A percentile compares a stretch with the other conserved stretches of the same genome.
These are phyloP conservation scores for Epinephelus coioides DNA, from an alignment of 2,797 vertebrate species.

Conservation along the genomic window DNA sequence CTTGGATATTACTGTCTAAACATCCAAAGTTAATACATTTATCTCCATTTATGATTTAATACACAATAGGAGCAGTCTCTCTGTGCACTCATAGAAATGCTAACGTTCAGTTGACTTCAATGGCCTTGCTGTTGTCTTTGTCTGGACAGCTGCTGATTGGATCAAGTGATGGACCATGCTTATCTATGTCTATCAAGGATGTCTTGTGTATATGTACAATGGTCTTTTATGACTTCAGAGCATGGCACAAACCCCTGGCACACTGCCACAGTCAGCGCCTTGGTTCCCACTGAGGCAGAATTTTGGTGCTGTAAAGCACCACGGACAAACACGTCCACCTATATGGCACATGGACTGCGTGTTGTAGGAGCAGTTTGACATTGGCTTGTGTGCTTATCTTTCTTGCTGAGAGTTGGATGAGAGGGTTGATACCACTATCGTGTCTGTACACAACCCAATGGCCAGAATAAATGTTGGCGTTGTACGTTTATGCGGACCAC, in stretches of 20 bases:
- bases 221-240: conserved; percentile 56
- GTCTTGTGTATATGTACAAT: conserved; percentile 65
- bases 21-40: conserved; percentile 12
- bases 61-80: conserved; percentile 44
- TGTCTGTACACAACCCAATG: too few species aligned
- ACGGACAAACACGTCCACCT: not conserved
- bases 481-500: too few species aligned
- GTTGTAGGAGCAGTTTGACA: not conserved
- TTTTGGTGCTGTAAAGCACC: conserved; percentile 9
- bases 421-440: too few species aligned
- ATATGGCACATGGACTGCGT: not conserved
- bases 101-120: conserved; percentile 40
- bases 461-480: too few species aligned
- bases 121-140: conserved; percentile 64
- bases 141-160: conserved; percentile 71
- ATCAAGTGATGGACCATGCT: conserved; percentile 63
- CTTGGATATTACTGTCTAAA: conserved; percentile 4
- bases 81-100: conserved; percentile 32
- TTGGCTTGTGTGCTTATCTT: not conserved
- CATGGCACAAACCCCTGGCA: conserved; percentile 53
- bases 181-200: conserved; percentile 66
- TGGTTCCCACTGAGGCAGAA: conserved; percentile 13
- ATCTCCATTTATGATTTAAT: conserved; percentile 21
- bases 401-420: too few species aligned
- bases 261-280: conserved; percentile 18